Base-by-base conservation (phyloP, 2,797 vertebrate species). In the Lophura swinhoii region DNA sequence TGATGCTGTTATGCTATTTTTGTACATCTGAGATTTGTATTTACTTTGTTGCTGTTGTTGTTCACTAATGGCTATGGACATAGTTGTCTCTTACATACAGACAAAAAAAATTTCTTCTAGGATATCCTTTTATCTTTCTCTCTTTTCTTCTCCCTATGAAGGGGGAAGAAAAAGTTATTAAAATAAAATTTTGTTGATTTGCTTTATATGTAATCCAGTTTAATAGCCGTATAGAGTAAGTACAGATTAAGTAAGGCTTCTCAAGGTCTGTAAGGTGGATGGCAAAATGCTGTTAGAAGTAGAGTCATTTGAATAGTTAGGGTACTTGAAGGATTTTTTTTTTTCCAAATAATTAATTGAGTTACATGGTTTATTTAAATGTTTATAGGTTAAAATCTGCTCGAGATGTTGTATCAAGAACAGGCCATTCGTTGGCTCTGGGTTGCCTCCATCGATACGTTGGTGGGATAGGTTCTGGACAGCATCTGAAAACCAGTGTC, bases 371-470 rank as follows among this genome's bases (percentile, higher is more conserved):
- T 84, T 92, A 12, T 94, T 87, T 88, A 41, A 91, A 69, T 23
- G 3, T 4, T 75, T 26, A 46, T 77, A 99, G 99, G 96, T 97
- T 99, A 89, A 99, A 99, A 97, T 99, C 99, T 1, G 99, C 99
- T 70, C 98, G 99, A 88, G 99, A 99, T 11, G 99, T 99, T n/a
- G 99, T 99, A 35, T 99, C 99, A 83, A 98, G 99, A 95, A 99
- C 99, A 0, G 99, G 99, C 20, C 99, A 99, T 96, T 99, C 99
- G 16, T 97, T 99, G 97, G 99, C 99, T 92, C 98, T 99, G n/a
- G 99, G 99, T 51, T 99, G 99, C 95, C 98, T 99, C 84, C 99
- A 99, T 97, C 99, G 99, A 53, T 99, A 99, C 11, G 99, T 99
- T 72, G 99, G 99, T 63, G 99, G 99, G 66, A 99, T 99, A 68